Base-by-base conservation (phyloP, 92 coral and sea anemone species). In the Muricea muricata region DNA sequence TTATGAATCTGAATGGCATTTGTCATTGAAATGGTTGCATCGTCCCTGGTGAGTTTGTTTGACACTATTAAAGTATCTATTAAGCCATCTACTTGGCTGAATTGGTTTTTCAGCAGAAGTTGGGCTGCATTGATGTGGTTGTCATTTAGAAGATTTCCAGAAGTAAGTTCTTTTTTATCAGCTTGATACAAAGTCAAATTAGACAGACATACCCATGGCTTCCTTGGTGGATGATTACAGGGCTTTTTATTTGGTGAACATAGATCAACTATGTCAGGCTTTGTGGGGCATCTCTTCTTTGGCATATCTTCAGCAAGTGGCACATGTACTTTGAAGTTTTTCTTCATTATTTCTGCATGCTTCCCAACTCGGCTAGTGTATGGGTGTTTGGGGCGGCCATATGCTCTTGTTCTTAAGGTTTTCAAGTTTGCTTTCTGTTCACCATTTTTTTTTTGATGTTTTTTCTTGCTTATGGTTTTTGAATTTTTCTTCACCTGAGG, bases 311-410 rank as follows among this genome's bases (percentile, higher is more conserved):
- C 17, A 14, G 70, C 20, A 8, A 63, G 70, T 63, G 70, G 39
- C 70, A 26, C 70, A 63, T 63, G 37, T 4, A 63, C 37, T 28
- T 63, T 63, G 70, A 6, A 60, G 68, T 60, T 23, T 60, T 25
- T 28, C 37, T 17, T 63, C 70, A 63, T 63, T 10, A 32, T 28
- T 63, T 63, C 37, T 28, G 70, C 37, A 63, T 63, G 70, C 70
- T 63, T 63, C 37, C 70, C 37, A 26, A 52, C 48, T 28, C 85
- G 29, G 25, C 85, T 75, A 18, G 56, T 63, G 48, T 34, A 24
- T 35, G 75, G 84, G 26, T 80, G 84, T 80, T 60, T 80, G 33
- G 58, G 41, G 18, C 85, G 75, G 56, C 85, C 85, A 63, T 61
- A 80, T 8, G 21, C 24, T 80, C 75, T 80, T 23, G 54, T 20